A percentile compares a stretch with the other conserved stretches of the same genome.
Conservation (phyloP, 2,113 vertebrate species). For the Sinosuthora webbiana region DNA sequence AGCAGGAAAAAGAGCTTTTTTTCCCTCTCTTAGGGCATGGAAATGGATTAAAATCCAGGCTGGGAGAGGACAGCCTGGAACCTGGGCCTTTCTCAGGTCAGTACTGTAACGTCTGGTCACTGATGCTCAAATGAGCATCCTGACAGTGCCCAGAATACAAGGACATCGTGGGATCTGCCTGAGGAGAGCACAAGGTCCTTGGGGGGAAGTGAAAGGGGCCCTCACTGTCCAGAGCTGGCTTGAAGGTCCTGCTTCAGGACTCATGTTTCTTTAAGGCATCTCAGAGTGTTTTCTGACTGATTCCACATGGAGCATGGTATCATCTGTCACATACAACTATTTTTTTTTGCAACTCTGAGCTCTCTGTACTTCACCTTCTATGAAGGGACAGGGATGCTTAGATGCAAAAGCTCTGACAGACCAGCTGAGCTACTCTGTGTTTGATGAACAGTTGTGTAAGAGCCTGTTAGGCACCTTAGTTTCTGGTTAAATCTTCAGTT, state of each 20-base stretch:
- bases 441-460: not conserved
- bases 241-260: not conserved
- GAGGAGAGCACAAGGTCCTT: not conserved
- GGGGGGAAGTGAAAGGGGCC: not conserved
- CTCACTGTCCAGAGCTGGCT: not conserved
- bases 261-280: not conserved
- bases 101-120: accelerated
- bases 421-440: not conserved
- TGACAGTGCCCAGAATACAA: not conserved
- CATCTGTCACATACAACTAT: not conserved
- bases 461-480: not conserved
- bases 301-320: not conserved
- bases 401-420: not conserved
- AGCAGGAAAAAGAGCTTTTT: not conserved
- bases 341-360: not conserved
- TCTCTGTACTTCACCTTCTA: not conserved
- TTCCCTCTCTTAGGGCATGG: not conserved
- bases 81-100: not conserved
- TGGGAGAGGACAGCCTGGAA: not conserved
- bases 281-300: not conserved
- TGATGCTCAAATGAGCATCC: not conserved
- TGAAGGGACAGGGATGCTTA: not conserved
- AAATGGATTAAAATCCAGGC: not conserved
- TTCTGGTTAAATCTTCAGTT: not conserved
- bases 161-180: not conserved